Percentiles rank a stretch among this genome's conserved stretches.
Conservation (phyloP, 2,797 vertebrate genomes). For the Geotrypetes seraphini region DNA sequence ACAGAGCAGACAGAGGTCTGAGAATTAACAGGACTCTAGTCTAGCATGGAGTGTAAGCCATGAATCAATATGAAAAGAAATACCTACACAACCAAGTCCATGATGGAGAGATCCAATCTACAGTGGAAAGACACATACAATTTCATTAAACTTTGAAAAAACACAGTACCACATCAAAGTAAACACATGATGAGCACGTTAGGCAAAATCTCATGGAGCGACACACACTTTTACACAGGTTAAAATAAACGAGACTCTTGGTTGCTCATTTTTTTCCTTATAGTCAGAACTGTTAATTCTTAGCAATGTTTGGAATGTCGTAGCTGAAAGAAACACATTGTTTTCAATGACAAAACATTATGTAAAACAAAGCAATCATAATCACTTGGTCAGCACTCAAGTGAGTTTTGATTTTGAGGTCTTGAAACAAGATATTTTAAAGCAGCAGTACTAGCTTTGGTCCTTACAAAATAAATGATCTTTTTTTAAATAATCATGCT, state of each 20-base stretch:
- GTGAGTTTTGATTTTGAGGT: too few relatives aligned
- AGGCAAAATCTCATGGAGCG: slow-evolving; percentile 30
- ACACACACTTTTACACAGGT: slow-evolving; percentile 22
- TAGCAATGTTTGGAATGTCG: too few relatives aligned
- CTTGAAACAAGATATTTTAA: too few relatives aligned
- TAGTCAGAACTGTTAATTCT: background rate
- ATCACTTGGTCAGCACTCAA: too few relatives aligned
- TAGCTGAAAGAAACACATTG: too few relatives aligned
- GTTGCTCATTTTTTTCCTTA: slow-evolving; percentile 4
- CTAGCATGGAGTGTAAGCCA: background rate
- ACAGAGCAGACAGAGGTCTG: too few relatives aligned
- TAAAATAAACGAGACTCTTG: background rate
- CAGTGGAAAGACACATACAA: slow-evolving; percentile 37
- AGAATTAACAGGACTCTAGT: too few relatives aligned
- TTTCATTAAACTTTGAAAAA: slow-evolving; percentile 39
- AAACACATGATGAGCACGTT: slow-evolving; percentile 17
- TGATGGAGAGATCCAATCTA: slow-evolving; percentile 94
- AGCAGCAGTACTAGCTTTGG: too few relatives aligned
- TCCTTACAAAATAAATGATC: too few relatives aligned
- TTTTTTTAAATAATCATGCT: too few relatives aligned
- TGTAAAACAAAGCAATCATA: too few relatives aligned
- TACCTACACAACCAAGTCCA: slow-evolving; percentile 92
- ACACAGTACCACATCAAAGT: slow-evolving; percentile 30
- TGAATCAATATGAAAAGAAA: slow-evolving; percentile 18
- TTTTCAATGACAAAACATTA: too few relatives aligned